These are phyloP conservation scores for Ernsta delagoae DNA, from an alignment of 2,888 invertebrate genomes.

Conservation along the genomic window DNA sequence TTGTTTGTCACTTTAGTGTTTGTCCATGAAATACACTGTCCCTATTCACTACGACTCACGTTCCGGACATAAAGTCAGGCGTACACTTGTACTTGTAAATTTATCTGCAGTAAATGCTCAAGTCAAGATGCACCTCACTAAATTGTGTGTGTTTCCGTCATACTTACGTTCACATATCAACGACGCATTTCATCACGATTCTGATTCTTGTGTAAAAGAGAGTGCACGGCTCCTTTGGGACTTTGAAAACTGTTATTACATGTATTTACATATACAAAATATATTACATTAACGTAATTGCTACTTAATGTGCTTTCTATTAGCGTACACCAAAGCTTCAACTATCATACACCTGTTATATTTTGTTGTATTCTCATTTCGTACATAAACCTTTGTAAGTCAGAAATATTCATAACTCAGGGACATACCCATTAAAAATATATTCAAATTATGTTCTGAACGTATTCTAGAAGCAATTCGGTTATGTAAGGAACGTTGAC, in stretches of 20 bases:
- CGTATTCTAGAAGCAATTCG: constrained; percentile 9
- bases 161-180: constrained; percentile 41
- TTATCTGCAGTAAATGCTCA: constrained; percentile 38
- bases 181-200: constrained; percentile 44
- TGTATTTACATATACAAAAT: neutral
- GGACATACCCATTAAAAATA: neutral
- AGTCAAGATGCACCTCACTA: constrained; percentile 36
- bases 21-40: constrained; percentile 64
- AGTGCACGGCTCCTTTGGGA: constrained; percentile 64
- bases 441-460: constrained; percentile 2
- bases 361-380: constrained; percentile 46
- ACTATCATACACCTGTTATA: constrained; percentile 47
- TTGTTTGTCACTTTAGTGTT: constrained; percentile 49
- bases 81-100: neutral
- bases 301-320: constrained; percentile 59
- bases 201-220: constrained; percentile 46
- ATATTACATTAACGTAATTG: constrained; percentile 41
- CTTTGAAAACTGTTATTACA: constrained; percentile 40
- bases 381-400: constrained; percentile 35
- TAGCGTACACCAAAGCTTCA: constrained; percentile 50
- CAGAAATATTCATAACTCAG: neutral
- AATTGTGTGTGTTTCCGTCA: constrained; percentile 40
- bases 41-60: constrained; percentile 57
- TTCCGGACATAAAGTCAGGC: neutral
- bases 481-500: constrained; percentile 31